These are phyloP conservation scores for Ptyas mucosa DNA, from an alignment of 2,113 vertebrate species.

Conservation along the genomic window DNA sequence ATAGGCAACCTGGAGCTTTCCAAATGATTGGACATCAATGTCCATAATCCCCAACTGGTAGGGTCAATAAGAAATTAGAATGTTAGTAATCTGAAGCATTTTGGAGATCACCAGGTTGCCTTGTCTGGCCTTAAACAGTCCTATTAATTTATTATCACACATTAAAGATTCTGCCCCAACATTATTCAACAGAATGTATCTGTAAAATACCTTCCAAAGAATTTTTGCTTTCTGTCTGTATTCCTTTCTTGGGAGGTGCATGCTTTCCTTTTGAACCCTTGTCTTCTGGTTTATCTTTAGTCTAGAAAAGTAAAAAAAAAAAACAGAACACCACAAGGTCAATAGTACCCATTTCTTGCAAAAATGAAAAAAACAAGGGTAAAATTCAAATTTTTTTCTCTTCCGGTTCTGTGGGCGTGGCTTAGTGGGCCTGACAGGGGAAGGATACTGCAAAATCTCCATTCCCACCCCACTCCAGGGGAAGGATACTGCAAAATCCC, in stretches of 20 bases:
- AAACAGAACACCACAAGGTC: not conserved
- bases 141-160: not conserved
- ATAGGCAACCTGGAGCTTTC: not conserved
- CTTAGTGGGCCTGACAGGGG: no score
- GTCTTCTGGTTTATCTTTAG: constrained; percentile 73
- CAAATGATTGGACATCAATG: not conserved
- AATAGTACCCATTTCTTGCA: not conserved
- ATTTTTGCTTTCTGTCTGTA: constrained; percentile 64
- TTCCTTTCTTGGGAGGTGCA: constrained; percentile 56
- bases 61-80: not conserved
- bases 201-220: constrained; percentile 62
- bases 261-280: constrained; percentile 67
- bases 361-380: not conserved
- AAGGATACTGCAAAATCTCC: no score
- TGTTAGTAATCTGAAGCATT: not conserved
- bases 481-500: no score
- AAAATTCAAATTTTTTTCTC: no score
- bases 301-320: constrained; percentile 57
- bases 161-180: not conserved
- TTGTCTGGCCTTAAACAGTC: not conserved
- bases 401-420: no score
- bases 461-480: no score
- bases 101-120: not conserved
- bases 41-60: not conserved
- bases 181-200: not conserved